Conservation (phyloP, 1,140 invertebrate genomes). For the Orchesella cincta region DNA sequence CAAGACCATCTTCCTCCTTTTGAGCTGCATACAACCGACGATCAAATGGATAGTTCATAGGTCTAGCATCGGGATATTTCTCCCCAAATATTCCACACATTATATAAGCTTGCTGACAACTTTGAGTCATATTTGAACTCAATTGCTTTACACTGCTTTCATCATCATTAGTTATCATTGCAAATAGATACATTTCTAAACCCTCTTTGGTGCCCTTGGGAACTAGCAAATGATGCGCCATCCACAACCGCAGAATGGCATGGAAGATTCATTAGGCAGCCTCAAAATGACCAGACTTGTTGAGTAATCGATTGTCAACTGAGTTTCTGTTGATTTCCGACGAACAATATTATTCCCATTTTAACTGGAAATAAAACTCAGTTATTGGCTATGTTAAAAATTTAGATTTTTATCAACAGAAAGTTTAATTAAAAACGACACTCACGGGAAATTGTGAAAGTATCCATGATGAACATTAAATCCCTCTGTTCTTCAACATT, state of each 20-base stretch:
- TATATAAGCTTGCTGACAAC: too few relatives aligned
- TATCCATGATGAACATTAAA: neutral
- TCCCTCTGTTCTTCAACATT: neutral
- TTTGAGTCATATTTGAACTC: too few relatives aligned
- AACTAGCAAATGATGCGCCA: neutral
- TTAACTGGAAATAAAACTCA: neutral
- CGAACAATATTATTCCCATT: neutral
- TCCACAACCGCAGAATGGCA: neutral
- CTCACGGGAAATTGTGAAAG: neutral
- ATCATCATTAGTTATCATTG: conserved; percentile 2
- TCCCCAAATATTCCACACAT: too few relatives aligned
- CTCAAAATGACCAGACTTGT: neutral
- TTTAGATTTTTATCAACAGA: neutral
- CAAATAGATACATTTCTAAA: neutral
- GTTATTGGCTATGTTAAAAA: neutral
- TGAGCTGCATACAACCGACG: too few relatives aligned
- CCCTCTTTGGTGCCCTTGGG: conserved; percentile 3
- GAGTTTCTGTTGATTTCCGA: neutral
- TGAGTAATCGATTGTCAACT: neutral
- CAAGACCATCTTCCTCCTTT: too few relatives aligned
- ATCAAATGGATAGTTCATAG: too few relatives aligned
- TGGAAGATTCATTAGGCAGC: neutral
- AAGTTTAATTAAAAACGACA: neutral
- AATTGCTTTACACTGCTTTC: neutral
- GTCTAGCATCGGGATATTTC: too few relatives aligned